Evolutionary conservation across 2,113 vertebrate genomes (phyloP), one percentile per base, ranked within the genome.

Genomic region (Copsychus sechellarum): DNA sequence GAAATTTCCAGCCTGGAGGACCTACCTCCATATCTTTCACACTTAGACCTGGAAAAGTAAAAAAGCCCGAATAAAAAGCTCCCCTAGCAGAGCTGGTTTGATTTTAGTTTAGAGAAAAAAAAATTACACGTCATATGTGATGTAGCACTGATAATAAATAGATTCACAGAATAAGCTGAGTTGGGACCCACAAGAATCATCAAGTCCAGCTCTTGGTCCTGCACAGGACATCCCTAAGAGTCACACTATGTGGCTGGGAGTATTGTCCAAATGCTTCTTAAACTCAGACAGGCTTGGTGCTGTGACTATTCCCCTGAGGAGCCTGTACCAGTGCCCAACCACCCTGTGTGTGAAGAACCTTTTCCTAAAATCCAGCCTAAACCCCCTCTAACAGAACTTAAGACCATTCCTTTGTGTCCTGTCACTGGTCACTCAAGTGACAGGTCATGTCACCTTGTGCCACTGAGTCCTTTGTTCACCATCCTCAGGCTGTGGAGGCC

Each of bases 11-110:
- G 45, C 8, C 20, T 40, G 43, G 19, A 42, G 2, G 3, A 34
- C 11, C 9, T 43, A 23, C 25, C 6, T 51, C n/a, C 0, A 0
- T 33, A 5, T 29, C 42, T 60, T 87, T 67, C 19, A 40, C 4
- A 21, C 21, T 74, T 51, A 33, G 7, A 74, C 26, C 9, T 7
- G 25, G 9, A 12, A 25, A 26, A 14, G 17, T 9, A 42, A 40
- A 51, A 43, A 53, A 40, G 28, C 5, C 4, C 19, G 22, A 12
- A 10, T 10, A 5, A 48, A 24, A 48, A 36, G 3, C 2, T 19
- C 14, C 8, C 24, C 5, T 47, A 34, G 23, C 12, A 86, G n/a
- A 92, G 8, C 8, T 69, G 28, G 11, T 38, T 61, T 69, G 21
- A 42, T 69, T 86, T 82, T 22, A 67, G 4, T 56, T 83, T 24